phyloP scores from a whole-genome alignment of 1,140 invertebrate species.

The Tetramorium parvispinum region DNA sequence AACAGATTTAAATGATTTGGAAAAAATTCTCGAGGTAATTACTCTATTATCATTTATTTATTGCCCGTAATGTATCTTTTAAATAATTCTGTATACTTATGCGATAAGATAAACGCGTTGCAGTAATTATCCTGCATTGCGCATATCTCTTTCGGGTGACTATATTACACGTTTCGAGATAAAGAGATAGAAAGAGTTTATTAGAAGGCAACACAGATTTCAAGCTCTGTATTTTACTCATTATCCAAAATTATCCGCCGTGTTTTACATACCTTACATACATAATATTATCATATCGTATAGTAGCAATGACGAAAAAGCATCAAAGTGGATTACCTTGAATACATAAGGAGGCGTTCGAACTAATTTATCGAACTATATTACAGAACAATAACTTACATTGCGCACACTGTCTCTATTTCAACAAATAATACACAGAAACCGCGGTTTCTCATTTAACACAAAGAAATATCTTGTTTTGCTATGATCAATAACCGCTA shows the following conservation, averaged over 20 bases:
- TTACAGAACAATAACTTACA: constrained; percentile 52
- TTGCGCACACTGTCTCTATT: constrained; percentile 41
- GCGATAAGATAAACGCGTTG: background rate
- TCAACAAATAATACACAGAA: constrained; percentile 55
- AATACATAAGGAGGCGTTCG: constrained; percentile 33
- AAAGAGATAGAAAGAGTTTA: constrained; percentile 31
- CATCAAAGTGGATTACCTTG: constrained; percentile 14
- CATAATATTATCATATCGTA: constrained; percentile 5
- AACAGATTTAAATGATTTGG: background rate
- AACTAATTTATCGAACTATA: constrained; percentile 51
- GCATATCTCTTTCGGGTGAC: background rate
- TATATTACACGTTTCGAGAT: constrained; percentile 21
- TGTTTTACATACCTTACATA: background rate
- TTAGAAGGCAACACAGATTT: constrained; percentile 37
- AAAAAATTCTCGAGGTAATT: background rate
- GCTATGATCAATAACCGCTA: constrained; percentile 28
- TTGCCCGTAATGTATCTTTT: background rate
- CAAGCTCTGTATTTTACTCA: constrained; percentile 35
- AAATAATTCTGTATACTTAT: constrained; percentile 1
- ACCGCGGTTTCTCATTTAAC: background rate
- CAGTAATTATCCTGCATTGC: background rate
- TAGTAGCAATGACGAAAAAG: constrained; percentile 23
- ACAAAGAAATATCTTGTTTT: constrained; percentile 35
- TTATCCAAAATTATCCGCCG: background rate
- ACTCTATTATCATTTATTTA: constrained; percentile 9